phyloP scores from a whole-genome alignment of 2,888 invertebrate genomes.

The Acheta domesticus region DNA sequence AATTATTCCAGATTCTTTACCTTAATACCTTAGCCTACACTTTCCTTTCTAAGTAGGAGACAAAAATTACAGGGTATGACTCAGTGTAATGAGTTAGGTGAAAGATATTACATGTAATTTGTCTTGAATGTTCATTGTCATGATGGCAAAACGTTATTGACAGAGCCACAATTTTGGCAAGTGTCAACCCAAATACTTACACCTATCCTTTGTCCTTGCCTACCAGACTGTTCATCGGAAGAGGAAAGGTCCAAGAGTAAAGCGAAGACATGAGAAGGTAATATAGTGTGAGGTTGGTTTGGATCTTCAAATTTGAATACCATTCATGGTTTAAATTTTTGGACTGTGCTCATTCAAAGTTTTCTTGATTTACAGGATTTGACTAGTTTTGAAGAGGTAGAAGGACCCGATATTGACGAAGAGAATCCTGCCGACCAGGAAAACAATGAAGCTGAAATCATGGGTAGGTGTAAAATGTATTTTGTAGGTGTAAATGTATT shows the following conservation, averaged over 20 bases:
- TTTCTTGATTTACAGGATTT: constrained; percentile 41
- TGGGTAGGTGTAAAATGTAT: constrained; percentile 41
- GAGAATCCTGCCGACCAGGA: constrained; percentile 53
- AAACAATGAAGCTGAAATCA: constrained; percentile 60
- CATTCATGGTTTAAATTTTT: too few species aligned
- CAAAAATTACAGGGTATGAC: neutral
- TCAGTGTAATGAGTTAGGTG: too few species aligned
- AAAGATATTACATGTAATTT: neutral
- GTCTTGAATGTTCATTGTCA: neutral
- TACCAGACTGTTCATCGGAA: neutral
- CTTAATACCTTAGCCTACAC: neutral
- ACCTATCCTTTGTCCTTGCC: constrained; percentile 11
- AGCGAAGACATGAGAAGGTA: constrained; percentile 10
- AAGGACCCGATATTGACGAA: constrained; percentile 44
- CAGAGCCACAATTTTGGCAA: neutral
- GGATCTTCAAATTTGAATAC: neutral
- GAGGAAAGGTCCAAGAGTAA: neutral
- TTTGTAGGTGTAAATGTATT: neutral
- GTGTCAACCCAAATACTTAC: neutral
- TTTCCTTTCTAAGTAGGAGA: constrained; percentile 5
- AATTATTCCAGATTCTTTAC: neutral
- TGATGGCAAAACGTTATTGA: neutral
- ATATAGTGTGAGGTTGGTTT: neutral
- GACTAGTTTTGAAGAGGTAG: constrained; percentile 52
- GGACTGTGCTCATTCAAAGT: too few species aligned